Evolutionary conservation across 2,797 vertebrate genomes (phyloP).

Genomic region (Pseudotriccus pelzelni): DNA sequence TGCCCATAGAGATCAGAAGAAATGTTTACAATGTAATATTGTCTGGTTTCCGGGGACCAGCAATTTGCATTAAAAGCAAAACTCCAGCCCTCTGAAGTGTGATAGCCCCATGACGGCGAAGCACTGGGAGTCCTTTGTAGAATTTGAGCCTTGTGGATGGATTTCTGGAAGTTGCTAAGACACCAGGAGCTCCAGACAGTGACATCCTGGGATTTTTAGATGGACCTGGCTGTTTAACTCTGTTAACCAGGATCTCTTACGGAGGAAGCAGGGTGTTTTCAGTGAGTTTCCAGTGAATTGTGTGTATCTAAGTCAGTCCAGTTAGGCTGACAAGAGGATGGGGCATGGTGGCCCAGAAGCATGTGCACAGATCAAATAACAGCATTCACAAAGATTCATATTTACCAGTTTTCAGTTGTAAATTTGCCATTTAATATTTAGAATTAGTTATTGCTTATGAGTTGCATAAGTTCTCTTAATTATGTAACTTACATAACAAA

Average conservation of each 20-base stretch:
- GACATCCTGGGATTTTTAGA: neutral
- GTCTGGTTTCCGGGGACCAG: neutral
- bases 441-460: neutral
- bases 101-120: neutral
- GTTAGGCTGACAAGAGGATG: accelerated
- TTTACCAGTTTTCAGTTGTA: neutral
- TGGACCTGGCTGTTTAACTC: neutral
- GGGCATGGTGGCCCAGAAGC: neutral
- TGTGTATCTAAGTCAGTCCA: neutral
- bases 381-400: neutral
- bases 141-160: neutral
- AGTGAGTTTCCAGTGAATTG: neutral
- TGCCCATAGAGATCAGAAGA: neutral
- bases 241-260: neutral
- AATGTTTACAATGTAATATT: neutral
- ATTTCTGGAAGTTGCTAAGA: neutral
- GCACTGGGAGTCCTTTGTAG: accelerated
- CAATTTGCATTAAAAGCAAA: neutral
- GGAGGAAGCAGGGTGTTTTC: neutral
- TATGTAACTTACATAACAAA: neutral
- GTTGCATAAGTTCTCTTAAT: neutral
- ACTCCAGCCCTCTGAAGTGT: neutral
- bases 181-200: neutral
- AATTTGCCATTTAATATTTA: neutral
- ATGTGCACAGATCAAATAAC: neutral